These are phyloP conservation scores for Oxytorus armatus DNA, from an alignment of 2,888 invertebrate genomes.

Conservation along the genomic window DNA sequence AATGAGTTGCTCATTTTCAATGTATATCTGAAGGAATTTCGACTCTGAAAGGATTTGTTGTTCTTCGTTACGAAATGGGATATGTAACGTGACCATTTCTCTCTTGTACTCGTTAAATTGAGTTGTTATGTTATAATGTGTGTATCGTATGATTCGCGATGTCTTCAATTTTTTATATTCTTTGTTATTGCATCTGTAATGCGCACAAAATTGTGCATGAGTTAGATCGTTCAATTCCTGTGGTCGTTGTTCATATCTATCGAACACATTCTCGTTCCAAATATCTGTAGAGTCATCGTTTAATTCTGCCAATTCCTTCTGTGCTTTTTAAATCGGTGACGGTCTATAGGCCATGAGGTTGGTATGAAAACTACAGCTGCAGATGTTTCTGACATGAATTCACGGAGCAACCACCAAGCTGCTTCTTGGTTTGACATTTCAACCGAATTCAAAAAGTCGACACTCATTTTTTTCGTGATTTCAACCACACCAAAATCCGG, in stretches of 20 bases:
- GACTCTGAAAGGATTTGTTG: too few species aligned
- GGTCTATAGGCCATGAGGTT: conserved; percentile 78
- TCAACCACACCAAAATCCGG: conserved; percentile 76
- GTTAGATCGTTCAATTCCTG: conserved; percentile 69
- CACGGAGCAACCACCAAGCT: conserved; percentile 82
- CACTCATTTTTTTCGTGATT: conserved; percentile 52
- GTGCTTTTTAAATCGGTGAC: conserved; percentile 77
- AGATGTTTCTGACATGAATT: conserved; percentile 81
- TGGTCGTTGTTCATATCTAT: conserved; percentile 82
- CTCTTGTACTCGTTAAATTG: conserved; percentile 77
- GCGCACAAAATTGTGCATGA: conserved; percentile 81
- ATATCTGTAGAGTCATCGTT: conserved; percentile 72
- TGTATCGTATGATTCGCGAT: conserved; percentile 77
- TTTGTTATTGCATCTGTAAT: conserved; percentile 62
- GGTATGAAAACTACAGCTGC: conserved; percentile 71
- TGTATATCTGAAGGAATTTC: too few species aligned
- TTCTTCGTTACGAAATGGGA: conserved; percentile 81
- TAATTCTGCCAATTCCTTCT: conserved; percentile 73
- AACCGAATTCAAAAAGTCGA: conserved; percentile 66
- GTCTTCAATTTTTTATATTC: conserved; percentile 18
- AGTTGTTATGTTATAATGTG: conserved; percentile 79
- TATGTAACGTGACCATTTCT: conserved; percentile 71
- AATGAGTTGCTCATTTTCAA: too few species aligned
- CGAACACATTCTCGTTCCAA: conserved; percentile 82
- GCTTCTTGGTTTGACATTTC: conserved; percentile 82